These are phyloP conservation scores for Pandemis heparana DNA, from an alignment of 2,888 invertebrate species.

Conservation along the genomic window DNA sequence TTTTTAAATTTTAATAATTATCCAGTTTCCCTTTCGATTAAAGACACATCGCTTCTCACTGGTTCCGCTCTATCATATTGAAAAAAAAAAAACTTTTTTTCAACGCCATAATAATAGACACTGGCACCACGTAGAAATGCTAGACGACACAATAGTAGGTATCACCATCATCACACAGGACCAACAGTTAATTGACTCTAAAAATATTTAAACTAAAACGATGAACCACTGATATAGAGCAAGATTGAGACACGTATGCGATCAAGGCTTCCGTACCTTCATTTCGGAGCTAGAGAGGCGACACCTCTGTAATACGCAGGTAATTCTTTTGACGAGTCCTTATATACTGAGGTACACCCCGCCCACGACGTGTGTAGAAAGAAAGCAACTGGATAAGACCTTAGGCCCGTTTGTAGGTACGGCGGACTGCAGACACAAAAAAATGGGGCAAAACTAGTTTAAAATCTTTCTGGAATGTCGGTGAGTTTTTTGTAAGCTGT, in stretches of 20 bases:
- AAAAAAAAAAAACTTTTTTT: background rate
- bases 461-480: background rate
- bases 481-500: background rate
- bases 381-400: conserved; percentile 71
- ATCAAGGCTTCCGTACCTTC: conserved; percentile 68
- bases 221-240: conserved; percentile 21
- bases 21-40: too few relatives aligned
- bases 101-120: background rate
- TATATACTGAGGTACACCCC: conserved; percentile 73
- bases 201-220: conserved; percentile 6
- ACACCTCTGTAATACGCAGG: conserved; percentile 66
- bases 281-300: conserved; percentile 64
- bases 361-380: conserved; percentile 70
- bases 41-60: too few relatives aligned
- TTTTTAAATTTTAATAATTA: too few relatives aligned
- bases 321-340: conserved; percentile 64
- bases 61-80: background rate
- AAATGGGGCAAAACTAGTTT: background rate
- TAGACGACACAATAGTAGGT: background rate
- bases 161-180: background rate
- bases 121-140: background rate
- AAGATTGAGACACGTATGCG: conserved; percentile 18
- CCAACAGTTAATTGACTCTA: background rate
- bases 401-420: conserved; percentile 26
- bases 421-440: background rate